These are phyloP conservation scores for Drosophila phalerata DNA, from an alignment of 2,888 invertebrate genomes.

Conservation along the genomic window DNA sequence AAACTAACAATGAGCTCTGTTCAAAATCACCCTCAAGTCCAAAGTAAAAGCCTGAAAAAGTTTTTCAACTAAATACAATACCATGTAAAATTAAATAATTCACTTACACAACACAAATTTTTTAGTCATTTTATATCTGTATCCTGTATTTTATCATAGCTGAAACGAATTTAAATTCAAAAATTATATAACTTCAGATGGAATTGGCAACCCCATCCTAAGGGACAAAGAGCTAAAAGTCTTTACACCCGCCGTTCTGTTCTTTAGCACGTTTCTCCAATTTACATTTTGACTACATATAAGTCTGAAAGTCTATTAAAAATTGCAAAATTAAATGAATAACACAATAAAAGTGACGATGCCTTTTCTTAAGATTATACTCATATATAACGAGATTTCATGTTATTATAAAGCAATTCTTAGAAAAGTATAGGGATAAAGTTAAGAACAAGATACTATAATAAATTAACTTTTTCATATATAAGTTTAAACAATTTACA, in stretches of 20 bases:
- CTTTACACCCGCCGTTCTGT: neutral
- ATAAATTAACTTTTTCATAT: too few species aligned
- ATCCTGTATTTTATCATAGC: conserved; percentile 6
- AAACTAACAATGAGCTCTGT: conserved; percentile 47
- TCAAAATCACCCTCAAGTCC: conserved; percentile 13
- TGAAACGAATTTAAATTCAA: conserved; percentile 2
- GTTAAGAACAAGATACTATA: too few species aligned
- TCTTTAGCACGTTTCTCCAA: neutral
- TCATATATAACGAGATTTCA: too few species aligned
- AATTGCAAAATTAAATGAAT: neutral
- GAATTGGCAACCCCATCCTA: neutral
- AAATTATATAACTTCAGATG: neutral
- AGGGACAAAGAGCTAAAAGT: neutral
- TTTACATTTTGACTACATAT: neutral
- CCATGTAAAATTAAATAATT: conserved; percentile 25
- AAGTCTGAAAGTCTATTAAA: neutral
- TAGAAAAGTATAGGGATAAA: too few species aligned
- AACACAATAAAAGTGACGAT: neutral
- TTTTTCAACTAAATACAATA: neutral
- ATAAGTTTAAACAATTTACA: too few species aligned
- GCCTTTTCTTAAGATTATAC: neutral
- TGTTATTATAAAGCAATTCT: too few species aligned
- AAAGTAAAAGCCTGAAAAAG: neutral
- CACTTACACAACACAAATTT: conserved; percentile 15
- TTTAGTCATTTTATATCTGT: neutral